These are phyloP conservation scores for Plectrocnemia conspersa DNA, from an alignment of 1,140 invertebrate species.

Conservation along the genomic window DNA sequence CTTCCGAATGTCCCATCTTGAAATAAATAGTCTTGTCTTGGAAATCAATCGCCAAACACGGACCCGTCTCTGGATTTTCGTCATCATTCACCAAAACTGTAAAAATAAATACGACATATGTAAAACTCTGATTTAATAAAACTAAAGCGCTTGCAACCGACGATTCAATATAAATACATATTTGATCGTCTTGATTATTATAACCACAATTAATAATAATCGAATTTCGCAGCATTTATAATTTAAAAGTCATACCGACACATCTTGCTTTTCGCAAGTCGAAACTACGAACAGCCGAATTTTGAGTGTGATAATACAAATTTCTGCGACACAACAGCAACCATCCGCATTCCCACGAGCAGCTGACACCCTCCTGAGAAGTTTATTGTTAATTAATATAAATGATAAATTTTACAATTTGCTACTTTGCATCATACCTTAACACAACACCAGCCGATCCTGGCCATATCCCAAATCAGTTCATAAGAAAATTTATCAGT, in stretches of 20 bases:
- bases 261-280: conserved; percentile 78
- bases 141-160: conserved; percentile 6
- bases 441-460: conserved; percentile 9
- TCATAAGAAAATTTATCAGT: background rate
- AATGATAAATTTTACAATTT: background rate
- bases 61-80: conserved; percentile 55
- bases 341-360: conserved; percentile 5
- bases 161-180: conserved; percentile 1
- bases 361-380: conserved; percentile 1
- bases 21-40: conserved; percentile 63
- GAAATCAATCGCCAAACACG: conserved; percentile 62
- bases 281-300: too few species aligned
- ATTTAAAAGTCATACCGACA: conserved; percentile 56
- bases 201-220: conserved; percentile 15
- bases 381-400: background rate
- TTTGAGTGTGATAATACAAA: conserved; percentile 8
- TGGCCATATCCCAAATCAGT: background rate
- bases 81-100: conserved; percentile 53
- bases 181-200: background rate
- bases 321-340: background rate
- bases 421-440: too few species aligned
- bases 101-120: conserved; percentile 15
- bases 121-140: background rate
- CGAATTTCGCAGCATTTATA: conserved; percentile 1
- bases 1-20: conserved; percentile 60